A percentile compares a stretch with the other conserved stretches of the same genome.
Evolutionary conservation across 2,888 invertebrate genomes (phyloP).

Genomic region (Maniola hyperantus): DNA sequence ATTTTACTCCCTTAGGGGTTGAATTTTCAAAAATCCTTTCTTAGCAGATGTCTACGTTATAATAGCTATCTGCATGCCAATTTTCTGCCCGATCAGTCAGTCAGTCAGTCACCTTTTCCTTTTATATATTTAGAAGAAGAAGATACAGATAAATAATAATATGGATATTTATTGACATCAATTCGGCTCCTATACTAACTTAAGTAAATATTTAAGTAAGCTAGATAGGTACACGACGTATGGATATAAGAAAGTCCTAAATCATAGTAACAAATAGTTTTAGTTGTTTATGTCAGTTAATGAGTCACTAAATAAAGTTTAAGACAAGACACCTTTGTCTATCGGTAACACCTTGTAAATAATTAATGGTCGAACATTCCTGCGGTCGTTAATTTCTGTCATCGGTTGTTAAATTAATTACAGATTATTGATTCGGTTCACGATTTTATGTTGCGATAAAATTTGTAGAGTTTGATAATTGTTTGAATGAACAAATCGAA

Average conservation of each 20-base stretch:
- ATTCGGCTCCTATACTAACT: too few species aligned
- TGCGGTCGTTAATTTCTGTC: constrained; percentile 24
- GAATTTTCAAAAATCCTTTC: too few species aligned
- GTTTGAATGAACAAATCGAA: not conserved
- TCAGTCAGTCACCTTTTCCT: too few species aligned
- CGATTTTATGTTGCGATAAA: constrained; percentile 15
- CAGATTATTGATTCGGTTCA: constrained; percentile 21
- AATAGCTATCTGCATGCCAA: too few species aligned
- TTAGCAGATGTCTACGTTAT: too few species aligned
- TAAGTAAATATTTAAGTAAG: too few species aligned
- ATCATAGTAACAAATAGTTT: not conserved
- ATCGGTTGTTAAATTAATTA: constrained; percentile 29
- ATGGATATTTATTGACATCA: too few species aligned
- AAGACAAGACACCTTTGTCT: constrained; percentile 1
- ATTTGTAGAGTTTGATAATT: not conserved
- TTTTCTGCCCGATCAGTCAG: too few species aligned
- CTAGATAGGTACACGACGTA: too few species aligned
- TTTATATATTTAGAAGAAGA: too few species aligned
- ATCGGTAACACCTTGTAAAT: constrained; percentile 20
- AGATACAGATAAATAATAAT: too few species aligned
- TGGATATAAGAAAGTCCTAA: not conserved
- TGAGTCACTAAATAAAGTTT: constrained; percentile 2
- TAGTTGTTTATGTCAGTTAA: constrained; percentile 15
- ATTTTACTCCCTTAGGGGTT: too few species aligned
- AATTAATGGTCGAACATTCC: constrained; percentile 11